Evolutionary conservation across 1,140 invertebrate species (phyloP), one percentile per base, ranked within the genome.

Genomic region (Trinorchestia longiramus): DNA sequence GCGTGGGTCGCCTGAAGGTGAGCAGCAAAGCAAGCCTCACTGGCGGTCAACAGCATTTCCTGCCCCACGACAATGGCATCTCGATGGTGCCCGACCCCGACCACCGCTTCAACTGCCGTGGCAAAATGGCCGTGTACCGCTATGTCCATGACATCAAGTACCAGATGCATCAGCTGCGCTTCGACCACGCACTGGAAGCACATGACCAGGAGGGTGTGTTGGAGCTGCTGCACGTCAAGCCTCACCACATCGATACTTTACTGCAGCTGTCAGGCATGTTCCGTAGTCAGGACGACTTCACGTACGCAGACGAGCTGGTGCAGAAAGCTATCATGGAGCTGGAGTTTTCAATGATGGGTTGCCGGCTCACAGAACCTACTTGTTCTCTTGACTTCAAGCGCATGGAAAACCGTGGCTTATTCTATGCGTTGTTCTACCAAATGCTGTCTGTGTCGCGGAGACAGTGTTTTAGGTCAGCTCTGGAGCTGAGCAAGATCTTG

Each of bases 331-430:
- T 99, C 8, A 98, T 98, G 97, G 98, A 98, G 96, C 97, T 99
- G 96, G 98, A 99, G 97, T 98, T 97, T 96, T 94, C 92, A 42
- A 94, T 94, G 92, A 45, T 43, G 43, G 92, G 92, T 4, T 94
- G 43, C 43, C 92, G 92, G 43, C 44, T 94, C 41, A 45, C 92
- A 43, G 92, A 94, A 11, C 92, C 92, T 36, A 94, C 92, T 1
- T 43, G 41, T 40, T 43, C 92, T 8, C 44, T 94, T 0, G 92
- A 94, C 44, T 99, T 99, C 97, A 98, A 98, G 92, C 98, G 98
- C 96, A 98, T 98, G 97, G 99, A 99, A 97, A 99, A 99, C 97
- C 98, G 99, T 96, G 97, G 98, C 6, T 98, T 99, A 95, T 99
- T 98, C 97, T 98, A 99, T 95, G 98, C 98, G 0, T 97, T 99